phyloP scores from a whole-genome alignment of 2,113 vertebrate species.

The Anhinga rufa region DNA sequence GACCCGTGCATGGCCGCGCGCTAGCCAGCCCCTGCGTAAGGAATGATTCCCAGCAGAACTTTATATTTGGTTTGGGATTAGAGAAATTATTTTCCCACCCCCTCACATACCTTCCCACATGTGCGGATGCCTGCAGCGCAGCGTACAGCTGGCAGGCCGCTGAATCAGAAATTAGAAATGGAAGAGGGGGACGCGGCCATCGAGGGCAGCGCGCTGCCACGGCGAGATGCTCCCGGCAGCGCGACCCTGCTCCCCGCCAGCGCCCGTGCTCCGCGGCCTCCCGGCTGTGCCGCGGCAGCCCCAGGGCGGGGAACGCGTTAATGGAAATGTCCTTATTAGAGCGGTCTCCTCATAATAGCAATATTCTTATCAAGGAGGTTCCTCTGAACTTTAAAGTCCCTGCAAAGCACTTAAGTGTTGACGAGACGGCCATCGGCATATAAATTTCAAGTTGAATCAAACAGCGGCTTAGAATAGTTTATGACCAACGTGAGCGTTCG shows the following conservation, averaged over 20 bases:
- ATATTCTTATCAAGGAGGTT: too few species aligned
- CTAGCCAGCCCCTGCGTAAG: background rate
- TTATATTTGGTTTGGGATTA: accelerated
- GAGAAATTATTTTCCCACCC: background rate
- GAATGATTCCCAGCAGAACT: background rate
- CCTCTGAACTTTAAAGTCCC: background rate
- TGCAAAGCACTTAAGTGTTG: accelerated
- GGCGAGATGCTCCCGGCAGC: too few species aligned
- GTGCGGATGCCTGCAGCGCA: background rate
- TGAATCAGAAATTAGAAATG: background rate
- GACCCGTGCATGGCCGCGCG: accelerated
- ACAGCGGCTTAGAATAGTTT: background rate
- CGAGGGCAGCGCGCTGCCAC: background rate
- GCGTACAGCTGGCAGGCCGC: background rate
- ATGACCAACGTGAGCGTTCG: accelerated
- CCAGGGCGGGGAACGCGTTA: accelerated
- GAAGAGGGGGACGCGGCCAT: background rate
- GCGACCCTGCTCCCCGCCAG: background rate
- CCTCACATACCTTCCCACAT: background rate
- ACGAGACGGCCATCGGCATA: background rate
- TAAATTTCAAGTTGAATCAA: background rate
- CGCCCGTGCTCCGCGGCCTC: background rate
- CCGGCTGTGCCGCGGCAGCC: accelerated
- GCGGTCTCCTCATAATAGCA: accelerated
- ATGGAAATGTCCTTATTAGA: accelerated